phyloP scores from a whole-genome alignment of 2,797 vertebrate genomes.

The Limnodromus scolopaceus region DNA sequence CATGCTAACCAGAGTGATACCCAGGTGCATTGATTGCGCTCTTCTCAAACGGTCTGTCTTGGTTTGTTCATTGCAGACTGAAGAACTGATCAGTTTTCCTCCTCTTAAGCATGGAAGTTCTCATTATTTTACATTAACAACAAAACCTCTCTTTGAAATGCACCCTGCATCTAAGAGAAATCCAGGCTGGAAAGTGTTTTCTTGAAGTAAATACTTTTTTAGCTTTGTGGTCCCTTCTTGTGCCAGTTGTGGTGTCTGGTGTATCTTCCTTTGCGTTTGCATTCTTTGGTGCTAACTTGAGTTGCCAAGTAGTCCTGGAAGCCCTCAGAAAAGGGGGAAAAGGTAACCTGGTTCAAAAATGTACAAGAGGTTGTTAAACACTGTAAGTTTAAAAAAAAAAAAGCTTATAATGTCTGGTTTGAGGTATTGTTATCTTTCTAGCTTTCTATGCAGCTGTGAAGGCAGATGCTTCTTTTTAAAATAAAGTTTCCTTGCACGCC shows the following conservation, averaged over 20 bases:
- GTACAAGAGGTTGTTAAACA: not conserved
- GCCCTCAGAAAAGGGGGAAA: not conserved
- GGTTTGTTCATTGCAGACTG: not conserved
- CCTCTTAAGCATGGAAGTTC: not conserved
- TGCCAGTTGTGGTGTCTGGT: not conserved
- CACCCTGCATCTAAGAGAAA: not conserved
- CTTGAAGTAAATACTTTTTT: not conserved
- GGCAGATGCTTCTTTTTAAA: not conserved
- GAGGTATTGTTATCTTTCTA: not conserved
- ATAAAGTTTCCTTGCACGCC: not conserved
- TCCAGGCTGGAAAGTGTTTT: not conserved
- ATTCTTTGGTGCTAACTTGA: not conserved
- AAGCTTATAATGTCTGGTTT: not conserved
- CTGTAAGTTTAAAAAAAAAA: accelerated
- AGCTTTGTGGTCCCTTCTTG: not conserved
- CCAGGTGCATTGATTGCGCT: not conserved
- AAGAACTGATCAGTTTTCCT: not conserved
- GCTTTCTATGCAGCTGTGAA: not conserved
- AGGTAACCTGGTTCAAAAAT: not conserved
- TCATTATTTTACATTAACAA: not conserved
- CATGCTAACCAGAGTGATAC: not conserved
- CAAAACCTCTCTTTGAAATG: not conserved
- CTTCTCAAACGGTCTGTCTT: not conserved
- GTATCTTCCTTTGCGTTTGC: not conserved
- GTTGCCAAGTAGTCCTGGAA: not conserved